phyloP scores from a whole-genome alignment of 2,888 invertebrate genomes.

The Tillus elongatus region DNA sequence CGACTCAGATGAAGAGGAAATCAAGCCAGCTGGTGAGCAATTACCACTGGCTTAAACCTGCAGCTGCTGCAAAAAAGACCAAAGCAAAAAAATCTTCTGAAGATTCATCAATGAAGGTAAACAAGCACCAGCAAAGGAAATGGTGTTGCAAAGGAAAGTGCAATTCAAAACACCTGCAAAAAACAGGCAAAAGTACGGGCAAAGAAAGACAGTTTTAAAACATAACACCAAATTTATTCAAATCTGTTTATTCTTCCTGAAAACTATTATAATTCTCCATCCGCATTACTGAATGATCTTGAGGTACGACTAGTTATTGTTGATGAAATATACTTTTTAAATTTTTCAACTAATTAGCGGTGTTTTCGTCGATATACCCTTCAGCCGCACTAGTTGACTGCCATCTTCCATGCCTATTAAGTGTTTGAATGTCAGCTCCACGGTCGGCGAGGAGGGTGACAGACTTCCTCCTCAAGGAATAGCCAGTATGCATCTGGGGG shows the following conservation, averaged over 20 bases:
- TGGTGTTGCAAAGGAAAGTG: slow-evolving; percentile 4
- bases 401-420: not conserved
- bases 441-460: not conserved
- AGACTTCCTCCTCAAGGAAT: not conserved
- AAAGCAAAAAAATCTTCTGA: slow-evolving; percentile 21
- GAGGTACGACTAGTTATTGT: no score
- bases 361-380: not conserved
- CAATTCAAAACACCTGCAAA: slow-evolving; percentile 23
- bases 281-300: slow-evolving; percentile 25
- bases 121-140: slow-evolving; percentile 12
- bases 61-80: slow-evolving; percentile 10
- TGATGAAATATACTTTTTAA: no score
- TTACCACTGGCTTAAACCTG: not conserved
- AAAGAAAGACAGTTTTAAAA: slow-evolving; percentile 27
- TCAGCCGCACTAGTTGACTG: slow-evolving; percentile 11
- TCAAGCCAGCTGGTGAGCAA: slow-evolving; percentile 27
- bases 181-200: slow-evolving; percentile 11
- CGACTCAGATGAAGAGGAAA: slow-evolving; percentile 16
- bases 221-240: slow-evolving; percentile 24
- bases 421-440: slow-evolving; percentile 1
- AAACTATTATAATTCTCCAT: not conserved
- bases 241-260: not conserved
- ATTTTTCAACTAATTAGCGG: no score
- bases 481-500: not conserved
- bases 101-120: slow-evolving; percentile 25